phyloP scores from a whole-genome alignment of 2,797 vertebrate species.

The Vespertilio murinus region DNA sequence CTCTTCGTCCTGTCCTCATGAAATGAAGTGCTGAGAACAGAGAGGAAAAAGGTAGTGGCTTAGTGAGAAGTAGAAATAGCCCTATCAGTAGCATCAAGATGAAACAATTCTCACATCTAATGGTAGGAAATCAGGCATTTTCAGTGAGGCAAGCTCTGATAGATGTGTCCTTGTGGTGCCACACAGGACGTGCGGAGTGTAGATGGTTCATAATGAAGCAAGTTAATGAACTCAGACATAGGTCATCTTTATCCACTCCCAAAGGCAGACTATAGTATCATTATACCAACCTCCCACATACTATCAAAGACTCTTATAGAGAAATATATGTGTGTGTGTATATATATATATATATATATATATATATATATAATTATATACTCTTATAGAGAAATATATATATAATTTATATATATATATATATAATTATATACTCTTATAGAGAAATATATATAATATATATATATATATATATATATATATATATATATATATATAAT shows the following conservation, averaged over 20 bases:
- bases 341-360: too few species aligned
- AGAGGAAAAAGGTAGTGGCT: neutral
- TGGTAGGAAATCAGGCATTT: constrained; percentile 50
- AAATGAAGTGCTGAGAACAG: constrained; percentile 6
- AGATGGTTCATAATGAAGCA: constrained; percentile 55
- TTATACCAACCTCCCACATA: neutral
- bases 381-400: too few species aligned
- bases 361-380: too few species aligned
- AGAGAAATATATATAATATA: too few species aligned
- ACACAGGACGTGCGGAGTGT: neutral
- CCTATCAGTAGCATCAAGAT: neutral
- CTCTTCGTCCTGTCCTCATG: constrained; percentile 33
- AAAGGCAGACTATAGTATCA: neutral
- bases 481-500: too few species aligned
- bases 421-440: too few species aligned
- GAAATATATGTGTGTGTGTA: too few species aligned
- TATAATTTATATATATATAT: too few species aligned
- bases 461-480: too few species aligned
- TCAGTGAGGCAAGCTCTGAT: neutral
- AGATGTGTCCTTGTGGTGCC: neutral
- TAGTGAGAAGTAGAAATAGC: constrained; percentile 22
- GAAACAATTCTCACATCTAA: constrained; percentile 24
- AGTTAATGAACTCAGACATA: neutral
- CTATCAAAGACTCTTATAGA: neutral
- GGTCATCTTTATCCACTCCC: neutral